Evolutionary conservation across 2,797 vertebrate genomes (phyloP).

Genomic region (Coilia nasus): DNA sequence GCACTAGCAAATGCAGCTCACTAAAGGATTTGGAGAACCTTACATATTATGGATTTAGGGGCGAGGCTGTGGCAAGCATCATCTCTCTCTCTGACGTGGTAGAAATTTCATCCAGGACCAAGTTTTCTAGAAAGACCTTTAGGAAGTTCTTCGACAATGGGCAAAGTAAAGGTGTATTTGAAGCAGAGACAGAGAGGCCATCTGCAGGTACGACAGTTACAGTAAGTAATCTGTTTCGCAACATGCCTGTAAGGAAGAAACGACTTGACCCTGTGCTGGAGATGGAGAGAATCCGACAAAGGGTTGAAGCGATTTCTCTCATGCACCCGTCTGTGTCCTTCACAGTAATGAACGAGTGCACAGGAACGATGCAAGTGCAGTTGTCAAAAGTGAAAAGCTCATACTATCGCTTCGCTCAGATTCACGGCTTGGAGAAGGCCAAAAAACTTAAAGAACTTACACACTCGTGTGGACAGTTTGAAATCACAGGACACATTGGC

Average conservation of each 20-base stretch:
- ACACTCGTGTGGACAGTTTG: slow-evolving; percentile 76
- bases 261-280: slow-evolving; percentile 84
- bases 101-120: slow-evolving; percentile 87
- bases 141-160: slow-evolving; percentile 86
- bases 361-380: slow-evolving; percentile 86
- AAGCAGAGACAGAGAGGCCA: slow-evolving; percentile 80
- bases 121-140: slow-evolving; percentile 78
- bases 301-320: slow-evolving; percentile 87
- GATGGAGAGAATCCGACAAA: slow-evolving; percentile 87
- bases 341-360: slow-evolving; percentile 87
- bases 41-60: slow-evolving; percentile 87
- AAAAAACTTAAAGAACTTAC: slow-evolving; percentile 85
- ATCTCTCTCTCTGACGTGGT: slow-evolving; percentile 80
- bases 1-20: slow-evolving; percentile 89
- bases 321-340: slow-evolving; percentile 91
- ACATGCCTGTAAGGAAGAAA: slow-evolving; percentile 90
- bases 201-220: slow-evolving; percentile 88
- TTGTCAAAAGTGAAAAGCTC: slow-evolving; percentile 85
- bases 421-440: slow-evolving; percentile 81
- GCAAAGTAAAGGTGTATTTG: slow-evolving; percentile 74
- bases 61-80: slow-evolving; percentile 92
- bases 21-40: slow-evolving; percentile 84
- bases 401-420: slow-evolving; percentile 89
- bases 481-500: slow-evolving; percentile 85
- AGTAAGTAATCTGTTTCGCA: slow-evolving; percentile 88